phyloP scores from a whole-genome alignment of 2,113 vertebrate species.

The Daboia siamensis region DNA sequence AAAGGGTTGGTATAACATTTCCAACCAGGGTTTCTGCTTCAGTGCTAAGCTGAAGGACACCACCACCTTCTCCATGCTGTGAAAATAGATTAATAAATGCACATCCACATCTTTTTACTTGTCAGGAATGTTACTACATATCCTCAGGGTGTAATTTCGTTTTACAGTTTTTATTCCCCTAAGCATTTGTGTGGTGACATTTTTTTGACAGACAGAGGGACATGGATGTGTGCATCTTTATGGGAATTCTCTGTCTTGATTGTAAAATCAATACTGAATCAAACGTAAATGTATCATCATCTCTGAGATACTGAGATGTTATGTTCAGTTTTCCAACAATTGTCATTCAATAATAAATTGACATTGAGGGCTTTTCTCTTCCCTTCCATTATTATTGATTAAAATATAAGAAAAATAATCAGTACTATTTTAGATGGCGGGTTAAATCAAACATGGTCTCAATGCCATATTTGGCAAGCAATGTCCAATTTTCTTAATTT shows the following conservation, averaged over 20 bases:
- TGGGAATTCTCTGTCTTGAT: constrained; percentile 35
- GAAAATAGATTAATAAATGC: constrained; percentile 28
- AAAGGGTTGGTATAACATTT: not conserved
- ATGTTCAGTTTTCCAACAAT: not conserved
- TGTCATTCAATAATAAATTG: constrained; percentile 18
- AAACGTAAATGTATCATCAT: constrained; percentile 5
- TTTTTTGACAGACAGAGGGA: constrained; percentile 17
- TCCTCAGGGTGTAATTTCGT: constrained; percentile 3
- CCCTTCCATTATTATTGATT: not conserved
- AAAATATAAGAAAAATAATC: constrained; percentile 1
- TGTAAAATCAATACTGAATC: constrained; percentile 1
- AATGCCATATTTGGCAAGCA: constrained; percentile 6
- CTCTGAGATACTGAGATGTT: constrained; percentile 9
- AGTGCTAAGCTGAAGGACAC: constrained; percentile 18
- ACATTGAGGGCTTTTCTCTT: not conserved
- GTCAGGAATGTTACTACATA: constrained; percentile 9
- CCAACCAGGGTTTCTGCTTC: not conserved
- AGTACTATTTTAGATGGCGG: not conserved
- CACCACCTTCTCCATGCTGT: not conserved
- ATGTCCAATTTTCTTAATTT: not conserved
- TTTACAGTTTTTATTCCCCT: constrained; percentile 12
- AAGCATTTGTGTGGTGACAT: not conserved
- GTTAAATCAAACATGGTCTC: not conserved
- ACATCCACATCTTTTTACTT: not conserved
- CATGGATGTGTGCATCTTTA: constrained; percentile 13